Base-by-base conservation (phyloP, 2,113 vertebrate genomes). In the Dendrocopos noguchii region DNA sequence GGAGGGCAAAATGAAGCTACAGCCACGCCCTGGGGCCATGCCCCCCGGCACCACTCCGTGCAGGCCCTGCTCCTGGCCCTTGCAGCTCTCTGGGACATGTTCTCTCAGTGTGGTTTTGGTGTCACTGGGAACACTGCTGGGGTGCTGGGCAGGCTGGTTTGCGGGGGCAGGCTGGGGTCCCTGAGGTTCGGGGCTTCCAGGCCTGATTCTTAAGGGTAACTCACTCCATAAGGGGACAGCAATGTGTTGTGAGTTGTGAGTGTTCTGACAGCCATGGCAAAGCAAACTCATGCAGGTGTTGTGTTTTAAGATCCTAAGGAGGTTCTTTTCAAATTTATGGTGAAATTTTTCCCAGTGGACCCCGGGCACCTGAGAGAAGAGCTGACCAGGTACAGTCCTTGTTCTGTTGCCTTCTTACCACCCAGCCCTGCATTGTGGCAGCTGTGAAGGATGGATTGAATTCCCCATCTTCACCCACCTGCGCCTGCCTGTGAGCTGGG, bases 331-430 rank as follows among this genome's bases (percentile, higher is more conserved):
- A 98, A 98, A 98, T 99, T 99, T 96, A 98, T 99, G 96, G 99
- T 99, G 81, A 99, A 99, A 98, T 99, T 99, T 97, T 99, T 99
- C 96, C 99, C 98, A 91, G 99, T 99, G 89, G 99, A 99, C 94
- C 99, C 99, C 17, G 97, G 98, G n/a, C 98, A 99, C 76, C 98
- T 99, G 46, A 98, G 98, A 95, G 98, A 98, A 98, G 97, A 99
- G 90, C 97, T 99, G 90, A 99, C 99, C 93, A 99, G 99, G 99
- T 99, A 97, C 52, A 96, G 97, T 97, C 63, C 53, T 85, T 36
- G 47, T 75, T 96, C 56, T 39, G 4, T 47, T 80, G 7, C n/a
- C 52, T 66, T 27, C 46, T 70, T 60, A 59, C 15, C 2, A 1
- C 44, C 63, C 36, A 39, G 24, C 21, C 36, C 31, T 39, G 1